Percentiles rank a stretch among this genome's conserved stretches.
Conservation (phyloP, 2,113 vertebrate species). For the Neotragus pygmaeus region DNA sequence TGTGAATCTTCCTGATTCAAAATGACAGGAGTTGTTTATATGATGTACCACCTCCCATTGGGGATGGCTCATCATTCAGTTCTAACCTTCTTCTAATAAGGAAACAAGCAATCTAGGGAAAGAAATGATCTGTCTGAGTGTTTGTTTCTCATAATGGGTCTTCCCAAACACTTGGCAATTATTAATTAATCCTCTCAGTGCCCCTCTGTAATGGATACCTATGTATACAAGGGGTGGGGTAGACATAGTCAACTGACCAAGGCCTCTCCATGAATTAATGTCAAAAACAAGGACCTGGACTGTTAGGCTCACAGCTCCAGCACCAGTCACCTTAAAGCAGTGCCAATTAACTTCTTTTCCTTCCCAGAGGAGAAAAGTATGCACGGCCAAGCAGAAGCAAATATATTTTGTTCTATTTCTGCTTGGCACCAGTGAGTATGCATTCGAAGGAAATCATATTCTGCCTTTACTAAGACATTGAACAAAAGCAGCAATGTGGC, state of each 20-base stretch:
- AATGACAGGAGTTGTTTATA: conserved; percentile 24
- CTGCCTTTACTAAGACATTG: neutral
- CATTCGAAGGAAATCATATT: conserved; percentile 11
- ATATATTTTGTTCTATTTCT: conserved; percentile 38
- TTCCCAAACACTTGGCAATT: neutral
- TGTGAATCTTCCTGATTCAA: conserved; percentile 12
- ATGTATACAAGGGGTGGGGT: neutral
- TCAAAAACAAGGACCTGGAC: neutral
- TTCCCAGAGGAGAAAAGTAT: conserved; percentile 26
- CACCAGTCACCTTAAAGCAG: neutral
- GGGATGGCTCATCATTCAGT: neutral
- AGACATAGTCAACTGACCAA: neutral
- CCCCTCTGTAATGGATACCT: neutral
- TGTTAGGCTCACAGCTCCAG: neutral
- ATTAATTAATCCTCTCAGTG: neutral
- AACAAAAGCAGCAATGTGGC: neutral
- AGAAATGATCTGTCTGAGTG: neutral
- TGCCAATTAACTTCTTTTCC: conserved; percentile 12
- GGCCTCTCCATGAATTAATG: neutral
- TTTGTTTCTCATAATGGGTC: neutral
- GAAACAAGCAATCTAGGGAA: neutral
- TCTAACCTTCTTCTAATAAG: neutral
- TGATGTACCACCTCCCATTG: neutral
- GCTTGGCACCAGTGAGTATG: neutral
- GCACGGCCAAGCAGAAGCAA: conserved; percentile 28